Evolutionary conservation across 2,113 vertebrate genomes (phyloP).

Genomic region (Trachemys scripta): DNA sequence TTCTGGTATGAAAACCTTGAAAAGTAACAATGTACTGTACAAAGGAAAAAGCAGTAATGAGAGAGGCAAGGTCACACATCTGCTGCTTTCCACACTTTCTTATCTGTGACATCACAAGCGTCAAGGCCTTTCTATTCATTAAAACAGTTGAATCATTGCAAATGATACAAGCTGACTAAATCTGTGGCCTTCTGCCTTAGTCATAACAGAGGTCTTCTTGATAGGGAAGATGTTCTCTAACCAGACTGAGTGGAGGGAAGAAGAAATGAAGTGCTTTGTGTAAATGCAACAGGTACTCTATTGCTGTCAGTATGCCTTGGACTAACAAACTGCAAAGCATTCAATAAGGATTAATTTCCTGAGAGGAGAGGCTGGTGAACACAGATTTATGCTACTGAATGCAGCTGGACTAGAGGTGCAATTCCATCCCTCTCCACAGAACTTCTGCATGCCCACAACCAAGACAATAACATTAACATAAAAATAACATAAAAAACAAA

Average conservation of each 20-base stretch:
- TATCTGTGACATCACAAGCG: constrained; percentile 85
- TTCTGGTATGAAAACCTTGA: constrained; percentile 75
- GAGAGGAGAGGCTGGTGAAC: neutral
- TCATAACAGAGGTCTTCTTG: constrained; percentile 85
- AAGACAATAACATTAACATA: neutral
- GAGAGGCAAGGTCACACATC: constrained; percentile 78
- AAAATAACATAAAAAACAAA: neutral
- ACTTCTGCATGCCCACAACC: neutral
- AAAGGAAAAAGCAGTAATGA: constrained; percentile 72
- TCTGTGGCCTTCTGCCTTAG: constrained; percentile 89
- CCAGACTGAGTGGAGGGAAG: neutral
- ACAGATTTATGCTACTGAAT: neutral
- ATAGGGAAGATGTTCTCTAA: constrained; percentile 22
- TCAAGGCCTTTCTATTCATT: constrained; percentile 86
- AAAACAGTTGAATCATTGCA: constrained; percentile 88
- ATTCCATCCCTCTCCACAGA: neutral
- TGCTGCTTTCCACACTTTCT: constrained; percentile 78
- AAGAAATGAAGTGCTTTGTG: neutral
- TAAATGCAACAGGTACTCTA: accelerated
- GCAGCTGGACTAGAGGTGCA: neutral
- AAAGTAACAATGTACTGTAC: constrained; percentile 54
- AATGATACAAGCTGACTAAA: constrained; percentile 83
- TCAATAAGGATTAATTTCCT: neutral
- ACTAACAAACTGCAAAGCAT: neutral
- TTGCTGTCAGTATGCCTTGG: neutral